A percentile compares a stretch with the other conserved stretches of the same genome.
Evolutionary conservation across 2,888 invertebrate species (phyloP).

Genomic region (Amphipyra tragopoginis): DNA sequence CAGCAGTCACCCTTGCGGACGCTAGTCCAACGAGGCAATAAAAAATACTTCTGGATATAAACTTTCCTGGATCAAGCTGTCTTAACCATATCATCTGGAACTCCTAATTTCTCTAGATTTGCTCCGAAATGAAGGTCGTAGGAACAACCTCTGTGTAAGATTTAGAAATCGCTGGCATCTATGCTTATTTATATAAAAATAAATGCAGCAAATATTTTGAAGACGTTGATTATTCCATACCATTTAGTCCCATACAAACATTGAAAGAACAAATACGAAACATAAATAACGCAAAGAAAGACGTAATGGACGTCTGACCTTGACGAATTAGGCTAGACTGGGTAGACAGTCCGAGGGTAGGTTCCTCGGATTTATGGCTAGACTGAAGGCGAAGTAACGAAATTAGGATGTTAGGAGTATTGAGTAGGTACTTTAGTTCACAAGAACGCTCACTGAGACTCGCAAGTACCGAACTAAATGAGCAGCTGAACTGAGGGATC

Average conservation of each 20-base stretch:
- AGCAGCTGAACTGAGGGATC: too few species aligned
- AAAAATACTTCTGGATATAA: too few species aligned
- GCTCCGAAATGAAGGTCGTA: too few species aligned
- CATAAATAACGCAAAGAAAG: constrained; percentile 36
- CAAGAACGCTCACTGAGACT: not conserved
- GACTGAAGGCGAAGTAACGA: constrained; percentile 24
- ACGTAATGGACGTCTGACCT: constrained; percentile 30
- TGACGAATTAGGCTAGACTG: constrained; percentile 39
- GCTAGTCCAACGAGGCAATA: too few species aligned
- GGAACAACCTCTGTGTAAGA: too few species aligned
- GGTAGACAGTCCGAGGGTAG: constrained; percentile 19
- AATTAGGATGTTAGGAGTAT: constrained; percentile 18
- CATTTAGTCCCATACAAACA: constrained; percentile 16
- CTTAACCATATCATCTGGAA: too few species aligned
- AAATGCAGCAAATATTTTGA: not conserved
- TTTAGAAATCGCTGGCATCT: too few species aligned
- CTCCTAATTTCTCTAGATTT: too few species aligned
- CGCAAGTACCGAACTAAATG: too few species aligned
- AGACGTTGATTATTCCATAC: not conserved
- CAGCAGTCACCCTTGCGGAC: too few species aligned
- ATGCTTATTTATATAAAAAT: too few species aligned
- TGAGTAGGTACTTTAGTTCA: constrained; percentile 3
- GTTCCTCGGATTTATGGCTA: constrained; percentile 39
- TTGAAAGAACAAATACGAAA: constrained; percentile 3
- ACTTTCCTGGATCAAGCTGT: too few species aligned